phyloP scores from a whole-genome alignment of 2,113 vertebrate species.

The Ammodytes marinus region DNA sequence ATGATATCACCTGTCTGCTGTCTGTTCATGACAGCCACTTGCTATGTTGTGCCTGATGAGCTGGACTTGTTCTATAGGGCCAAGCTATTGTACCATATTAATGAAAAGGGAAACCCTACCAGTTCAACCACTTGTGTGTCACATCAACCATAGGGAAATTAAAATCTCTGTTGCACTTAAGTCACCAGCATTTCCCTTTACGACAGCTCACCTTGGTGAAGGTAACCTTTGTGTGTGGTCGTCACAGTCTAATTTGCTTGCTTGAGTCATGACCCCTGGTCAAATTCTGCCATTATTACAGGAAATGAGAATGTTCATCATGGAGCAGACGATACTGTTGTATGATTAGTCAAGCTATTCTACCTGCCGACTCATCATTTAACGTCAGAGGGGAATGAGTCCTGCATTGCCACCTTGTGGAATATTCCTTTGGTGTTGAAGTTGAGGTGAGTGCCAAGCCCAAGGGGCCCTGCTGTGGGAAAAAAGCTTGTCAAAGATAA shows the following conservation, averaged over 20 bases:
- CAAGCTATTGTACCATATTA: constrained; percentile 42
- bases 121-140: constrained; percentile 56
- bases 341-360: constrained; percentile 60
- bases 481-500: constrained; percentile 62
- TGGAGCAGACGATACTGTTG: constrained; percentile 56
- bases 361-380: constrained; percentile 78
- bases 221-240: constrained; percentile 59
- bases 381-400: constrained; percentile 64
- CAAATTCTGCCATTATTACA: constrained; percentile 63
- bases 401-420: constrained; percentile 81
- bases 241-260: constrained; percentile 53
- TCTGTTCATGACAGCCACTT: constrained; percentile 37
- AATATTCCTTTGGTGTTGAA: constrained; percentile 55
- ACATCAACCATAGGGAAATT: constrained; percentile 64
- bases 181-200: constrained; percentile 54
- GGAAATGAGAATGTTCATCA: constrained; percentile 69
- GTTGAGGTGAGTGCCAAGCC: constrained; percentile 57
- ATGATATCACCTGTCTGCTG: constrained; percentile 70
- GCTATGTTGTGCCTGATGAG: constrained; percentile 43
- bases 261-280: constrained; percentile 66
- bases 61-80: constrained; percentile 25
- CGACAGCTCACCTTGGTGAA: constrained; percentile 50
- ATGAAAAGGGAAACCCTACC: constrained; percentile 54
- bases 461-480: constrained; percentile 58
- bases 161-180: constrained; percentile 47